Conservation (phyloP, 2,888 invertebrate species). For the Oscheius sp. region DNA sequence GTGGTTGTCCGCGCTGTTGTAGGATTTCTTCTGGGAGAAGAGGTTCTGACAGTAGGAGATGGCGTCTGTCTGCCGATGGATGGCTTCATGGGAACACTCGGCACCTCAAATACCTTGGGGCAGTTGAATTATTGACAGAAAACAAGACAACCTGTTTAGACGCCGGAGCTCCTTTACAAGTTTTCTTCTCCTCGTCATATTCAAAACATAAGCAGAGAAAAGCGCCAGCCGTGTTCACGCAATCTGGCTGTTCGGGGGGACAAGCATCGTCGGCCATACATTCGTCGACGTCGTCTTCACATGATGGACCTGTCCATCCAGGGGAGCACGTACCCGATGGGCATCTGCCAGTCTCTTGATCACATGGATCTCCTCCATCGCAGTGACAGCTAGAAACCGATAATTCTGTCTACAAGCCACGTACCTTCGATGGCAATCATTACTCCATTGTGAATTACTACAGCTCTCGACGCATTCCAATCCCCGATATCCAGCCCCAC, state of each 20-base stretch:
- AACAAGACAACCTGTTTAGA: background rate
- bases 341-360: slow-evolving; percentile 69
- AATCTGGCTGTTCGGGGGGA: slow-evolving; percentile 85
- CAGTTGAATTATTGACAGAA: too few relatives aligned
- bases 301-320: slow-evolving; percentile 69
- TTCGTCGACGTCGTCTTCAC: slow-evolving; percentile 80
- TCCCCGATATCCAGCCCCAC: slow-evolving; percentile 73
- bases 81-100: slow-evolving; percentile 1
- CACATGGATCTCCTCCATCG: slow-evolving; percentile 64
- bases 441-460: slow-evolving; percentile 55
- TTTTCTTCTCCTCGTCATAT: slow-evolving; percentile 50
- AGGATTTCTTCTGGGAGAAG: slow-evolving; percentile 28
- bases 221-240: slow-evolving; percentile 90
- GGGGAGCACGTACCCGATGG: slow-evolving; percentile 65
- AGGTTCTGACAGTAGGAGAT: background rate
- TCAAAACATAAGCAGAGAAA: slow-evolving; percentile 86
- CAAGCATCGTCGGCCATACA: slow-evolving; percentile 75
- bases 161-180: slow-evolving; percentile 42
- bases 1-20: slow-evolving; percentile 30
- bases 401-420: too few relatives aligned
- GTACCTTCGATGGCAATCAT: slow-evolving; percentile 51
- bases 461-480: slow-evolving; percentile 72
- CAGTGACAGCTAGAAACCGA: slow-evolving; percentile 64
- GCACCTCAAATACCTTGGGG: slow-evolving; percentile 4
- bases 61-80: slow-evolving; percentile 6